Percentiles rank a stretch among this genome's conserved stretches.
phyloP scores from a whole-genome alignment of 2,797 vertebrate genomes.

The Siniperca obscura region DNA sequence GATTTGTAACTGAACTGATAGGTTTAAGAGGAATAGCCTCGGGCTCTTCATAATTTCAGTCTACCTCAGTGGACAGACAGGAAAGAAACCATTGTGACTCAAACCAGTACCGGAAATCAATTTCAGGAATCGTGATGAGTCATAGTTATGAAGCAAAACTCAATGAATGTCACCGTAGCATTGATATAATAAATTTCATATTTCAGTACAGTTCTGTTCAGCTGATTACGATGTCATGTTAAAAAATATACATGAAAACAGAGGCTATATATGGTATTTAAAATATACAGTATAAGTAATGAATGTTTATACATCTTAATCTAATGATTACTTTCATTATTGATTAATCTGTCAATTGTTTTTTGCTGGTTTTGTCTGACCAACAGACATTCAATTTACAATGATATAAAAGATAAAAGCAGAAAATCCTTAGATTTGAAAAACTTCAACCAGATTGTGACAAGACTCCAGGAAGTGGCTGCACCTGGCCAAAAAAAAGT shows the following conservation, averaged over 20 bases:
- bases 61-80: background rate
- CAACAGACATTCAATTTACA: too few species aligned
- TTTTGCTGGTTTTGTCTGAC: background rate
- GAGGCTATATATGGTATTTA: background rate
- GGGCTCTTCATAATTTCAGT: background rate
- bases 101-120: background rate
- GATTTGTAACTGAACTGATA: slow-evolving; percentile 16
- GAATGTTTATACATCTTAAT: background rate
- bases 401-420: background rate
- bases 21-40: background rate
- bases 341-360: background rate
- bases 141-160: background rate
- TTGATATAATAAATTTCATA: background rate
- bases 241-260: background rate
- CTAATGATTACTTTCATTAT: background rate
- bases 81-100: slow-evolving; percentile 22
- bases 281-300: background rate
- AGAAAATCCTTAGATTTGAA: background rate
- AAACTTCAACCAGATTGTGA: background rate
- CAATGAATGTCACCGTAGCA: background rate
- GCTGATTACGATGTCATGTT: background rate
- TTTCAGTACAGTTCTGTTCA: background rate
- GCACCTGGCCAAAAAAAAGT: background rate
- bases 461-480: background rate
- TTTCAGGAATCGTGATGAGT: slow-evolving; percentile 4